Evolutionary conservation across 2,888 invertebrate species (phyloP).

Genomic region (Periphyllus acericola): DNA sequence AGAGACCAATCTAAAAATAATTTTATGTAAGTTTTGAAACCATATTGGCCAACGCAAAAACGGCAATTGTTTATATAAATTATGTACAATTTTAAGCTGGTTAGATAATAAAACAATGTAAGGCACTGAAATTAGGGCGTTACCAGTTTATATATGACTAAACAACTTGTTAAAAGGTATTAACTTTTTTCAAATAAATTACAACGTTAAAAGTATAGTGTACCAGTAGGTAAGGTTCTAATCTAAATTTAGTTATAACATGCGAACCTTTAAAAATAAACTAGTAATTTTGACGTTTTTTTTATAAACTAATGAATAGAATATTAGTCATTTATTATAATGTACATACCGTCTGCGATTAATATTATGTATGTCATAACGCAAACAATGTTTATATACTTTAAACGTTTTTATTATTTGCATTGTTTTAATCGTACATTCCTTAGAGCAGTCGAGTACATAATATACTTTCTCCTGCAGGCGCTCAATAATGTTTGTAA

Average conservation of each 20-base stretch:
- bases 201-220: conserved; percentile 18
- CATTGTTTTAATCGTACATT: background rate
- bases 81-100: background rate
- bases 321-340: background rate
- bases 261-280: conserved; percentile 49
- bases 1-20: background rate
- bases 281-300: background rate
- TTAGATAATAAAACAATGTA: conserved; percentile 5
- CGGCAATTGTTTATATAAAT: background rate
- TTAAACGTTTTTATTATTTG: background rate
- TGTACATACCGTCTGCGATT: background rate
- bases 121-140: conserved; percentile 51
- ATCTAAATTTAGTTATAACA: conserved; percentile 48
- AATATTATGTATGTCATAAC: background rate
- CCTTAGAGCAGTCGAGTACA: background rate
- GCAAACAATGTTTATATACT: background rate
- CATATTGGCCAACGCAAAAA: background rate
- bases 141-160: conserved; percentile 9
- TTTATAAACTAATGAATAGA: conserved; percentile 6
- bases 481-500: background rate
- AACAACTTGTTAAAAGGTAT: conserved; percentile 58
- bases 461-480: background rate
- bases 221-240: conserved; percentile 5
- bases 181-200: conserved; percentile 46
- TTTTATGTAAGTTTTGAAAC: background rate